Conservation (phyloP, 2,888 invertebrate genomes). For the Acronicta psi region DNA sequence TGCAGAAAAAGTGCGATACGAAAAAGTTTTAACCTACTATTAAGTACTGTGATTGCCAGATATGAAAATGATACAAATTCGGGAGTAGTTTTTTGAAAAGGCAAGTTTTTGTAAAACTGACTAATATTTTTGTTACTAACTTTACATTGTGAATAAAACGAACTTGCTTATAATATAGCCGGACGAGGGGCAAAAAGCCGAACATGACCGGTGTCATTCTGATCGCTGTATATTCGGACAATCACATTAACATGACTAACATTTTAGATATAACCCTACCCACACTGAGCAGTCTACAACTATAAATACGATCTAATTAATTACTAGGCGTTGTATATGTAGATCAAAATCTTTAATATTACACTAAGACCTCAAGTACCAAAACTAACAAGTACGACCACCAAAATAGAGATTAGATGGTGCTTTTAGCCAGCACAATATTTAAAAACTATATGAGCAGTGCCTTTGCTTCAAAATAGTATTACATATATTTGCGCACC, state of each 20-base stretch:
- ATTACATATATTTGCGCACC: background rate
- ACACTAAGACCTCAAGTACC: conserved; percentile 17
- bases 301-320: conserved; percentile 21
- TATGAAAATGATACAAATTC: conserved; percentile 10
- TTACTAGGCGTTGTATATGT: conserved; percentile 11
- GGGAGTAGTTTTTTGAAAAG: too few species aligned
- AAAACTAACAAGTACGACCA: too few species aligned
- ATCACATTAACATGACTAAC: conserved; percentile 19
- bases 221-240: conserved; percentile 33
- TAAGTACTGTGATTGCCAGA: conserved; percentile 26
- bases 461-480: background rate
- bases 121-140: too few species aligned
- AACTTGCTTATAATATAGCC: conserved; percentile 5
- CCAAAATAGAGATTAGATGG: conserved; percentile 13
- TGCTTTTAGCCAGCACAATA: conserved; percentile 1
- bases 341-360: conserved; percentile 7
- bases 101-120: too few species aligned
- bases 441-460: background rate
- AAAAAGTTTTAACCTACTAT: too few species aligned
- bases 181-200: conserved; percentile 29
- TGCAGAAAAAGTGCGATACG: too few species aligned
- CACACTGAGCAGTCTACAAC: conserved; percentile 30
- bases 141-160: too few species aligned
- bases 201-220: conserved; percentile 33
- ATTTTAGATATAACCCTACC: conserved; percentile 28